phyloP scores from a whole-genome alignment of 2,797 vertebrate species.

The Sebastes trivittatus region DNA sequence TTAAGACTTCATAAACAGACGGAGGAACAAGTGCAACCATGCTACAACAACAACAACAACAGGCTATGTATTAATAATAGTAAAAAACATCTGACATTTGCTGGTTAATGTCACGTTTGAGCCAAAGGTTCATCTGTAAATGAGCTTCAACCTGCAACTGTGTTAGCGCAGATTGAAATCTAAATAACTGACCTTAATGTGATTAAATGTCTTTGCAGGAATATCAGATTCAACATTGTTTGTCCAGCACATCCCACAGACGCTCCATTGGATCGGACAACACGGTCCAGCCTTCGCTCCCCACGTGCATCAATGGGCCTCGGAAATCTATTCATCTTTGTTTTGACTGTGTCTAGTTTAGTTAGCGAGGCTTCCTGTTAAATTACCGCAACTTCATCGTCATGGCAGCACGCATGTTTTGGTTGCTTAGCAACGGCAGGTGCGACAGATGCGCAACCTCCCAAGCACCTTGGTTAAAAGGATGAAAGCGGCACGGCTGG shows the following conservation, averaged over 20 bases:
- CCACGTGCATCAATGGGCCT: too few relatives aligned
- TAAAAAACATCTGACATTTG: slow-evolving; percentile 1
- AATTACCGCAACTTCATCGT: too few relatives aligned
- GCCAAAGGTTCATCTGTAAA: neutral
- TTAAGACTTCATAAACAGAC: neutral
- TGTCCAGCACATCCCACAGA: too few relatives aligned
- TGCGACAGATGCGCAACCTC: too few relatives aligned
- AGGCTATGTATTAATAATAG: neutral
- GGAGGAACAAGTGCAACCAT: neutral
- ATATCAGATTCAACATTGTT: neutral
- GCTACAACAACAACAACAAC: neutral
- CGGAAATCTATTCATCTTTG: too few relatives aligned
- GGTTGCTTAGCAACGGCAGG: too few relatives aligned
- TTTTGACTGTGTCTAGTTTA: too few relatives aligned
- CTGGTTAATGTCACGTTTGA: slow-evolving; percentile 12
- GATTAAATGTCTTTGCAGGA: neutral
- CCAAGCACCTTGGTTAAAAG: too few relatives aligned
- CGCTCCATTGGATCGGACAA: too few relatives aligned
- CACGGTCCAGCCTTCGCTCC: too few relatives aligned
- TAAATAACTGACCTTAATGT: neutral
- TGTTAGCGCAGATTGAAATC: neutral
- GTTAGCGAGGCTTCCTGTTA: neutral
- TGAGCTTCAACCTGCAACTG: neutral
- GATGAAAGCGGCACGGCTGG: too few relatives aligned
- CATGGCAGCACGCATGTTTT: too few relatives aligned